phyloP scores from a whole-genome alignment of 2,888 invertebrate species.

The Macrophya annulata region DNA sequence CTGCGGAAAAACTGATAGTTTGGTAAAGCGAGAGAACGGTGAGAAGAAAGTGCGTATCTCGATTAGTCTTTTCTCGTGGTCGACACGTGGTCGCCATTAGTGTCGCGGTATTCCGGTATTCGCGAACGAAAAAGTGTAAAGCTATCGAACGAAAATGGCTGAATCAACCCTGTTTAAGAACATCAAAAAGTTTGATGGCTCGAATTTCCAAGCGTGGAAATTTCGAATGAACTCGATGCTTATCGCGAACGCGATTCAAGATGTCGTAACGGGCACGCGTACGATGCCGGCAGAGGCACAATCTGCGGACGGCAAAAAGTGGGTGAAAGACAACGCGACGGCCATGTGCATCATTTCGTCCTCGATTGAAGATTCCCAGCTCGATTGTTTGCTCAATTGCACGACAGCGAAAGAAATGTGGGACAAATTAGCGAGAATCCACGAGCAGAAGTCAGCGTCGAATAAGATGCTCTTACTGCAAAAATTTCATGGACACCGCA shows the following conservation, averaged over 20 bases:
- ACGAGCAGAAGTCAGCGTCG: slow-evolving; percentile 66
- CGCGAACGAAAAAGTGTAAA: background rate
- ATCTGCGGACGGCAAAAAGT: slow-evolving; percentile 55
- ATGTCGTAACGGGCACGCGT: slow-evolving; percentile 53
- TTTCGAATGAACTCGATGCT: slow-evolving; percentile 60
- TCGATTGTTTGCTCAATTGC: slow-evolving; percentile 62
- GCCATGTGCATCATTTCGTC: slow-evolving; percentile 65
- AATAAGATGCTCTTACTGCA: slow-evolving; percentile 63
- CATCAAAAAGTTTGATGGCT: slow-evolving; percentile 71
- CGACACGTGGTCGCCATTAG: slow-evolving; percentile 30
- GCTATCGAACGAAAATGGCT: background rate
- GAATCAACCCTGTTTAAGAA: slow-evolving; percentile 78
- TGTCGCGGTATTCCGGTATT: too few relatives aligned
- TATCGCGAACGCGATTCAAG: slow-evolving; percentile 52
- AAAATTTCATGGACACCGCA: slow-evolving; percentile 62
- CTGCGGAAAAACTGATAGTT: background rate
- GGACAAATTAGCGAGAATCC: slow-evolving; percentile 59
- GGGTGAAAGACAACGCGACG: slow-evolving; percentile 63
- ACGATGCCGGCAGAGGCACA: slow-evolving; percentile 31
- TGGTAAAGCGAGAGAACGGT: slow-evolving; percentile 1
- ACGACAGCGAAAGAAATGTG: slow-evolving; percentile 65
- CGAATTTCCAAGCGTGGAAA: slow-evolving; percentile 60
- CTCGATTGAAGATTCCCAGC: slow-evolving; percentile 60
- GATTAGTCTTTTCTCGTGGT: background rate
- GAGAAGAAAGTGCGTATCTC: background rate